A percentile compares a stretch with the other conserved stretches of the same genome.
Conservation (phyloP, 2,888 invertebrate genomes). For the Ochlodes sylvanus region DNA sequence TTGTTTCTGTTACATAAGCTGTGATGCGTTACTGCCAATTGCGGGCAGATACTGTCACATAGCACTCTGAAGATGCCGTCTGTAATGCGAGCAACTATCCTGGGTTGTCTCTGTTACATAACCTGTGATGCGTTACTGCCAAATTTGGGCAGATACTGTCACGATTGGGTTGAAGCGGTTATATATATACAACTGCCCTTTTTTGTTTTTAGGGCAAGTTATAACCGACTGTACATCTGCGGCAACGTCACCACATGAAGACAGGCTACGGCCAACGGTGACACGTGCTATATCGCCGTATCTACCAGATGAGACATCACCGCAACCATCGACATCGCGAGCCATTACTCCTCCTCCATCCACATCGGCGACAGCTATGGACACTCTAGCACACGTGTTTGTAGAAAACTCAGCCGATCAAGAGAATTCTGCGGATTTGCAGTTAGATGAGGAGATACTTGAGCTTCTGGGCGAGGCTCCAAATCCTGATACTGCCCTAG, state of each 20-base stretch:
- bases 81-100: conserved; percentile 8
- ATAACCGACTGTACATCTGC: not conserved
- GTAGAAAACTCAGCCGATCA: not conserved
- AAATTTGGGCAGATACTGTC: no score
- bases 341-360: not conserved
- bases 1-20: not conserved
- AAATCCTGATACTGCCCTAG: not conserved
- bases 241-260: not conserved
- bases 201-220: not conserved
- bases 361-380: not conserved
- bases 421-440: not conserved
- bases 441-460: not conserved
- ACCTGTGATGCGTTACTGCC: not conserved
- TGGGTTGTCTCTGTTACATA: conserved; percentile 1
- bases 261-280: not conserved
- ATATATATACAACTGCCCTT: not conserved
- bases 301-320: not conserved
- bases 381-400: not conserved
- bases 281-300: not conserved
- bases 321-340: not conserved
- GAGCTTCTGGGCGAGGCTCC: conserved; percentile 12
- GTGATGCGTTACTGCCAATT: conserved; percentile 3
- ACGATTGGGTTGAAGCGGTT: no score
- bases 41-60: conserved; percentile 6
- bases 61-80: not conserved